A percentile compares a stretch with the other conserved stretches of the same genome.
These are phyloP conservation scores for Zeugodacus cucurbitae DNA, from an alignment of 1,140 invertebrate genomes.

Conservation along the genomic window DNA sequence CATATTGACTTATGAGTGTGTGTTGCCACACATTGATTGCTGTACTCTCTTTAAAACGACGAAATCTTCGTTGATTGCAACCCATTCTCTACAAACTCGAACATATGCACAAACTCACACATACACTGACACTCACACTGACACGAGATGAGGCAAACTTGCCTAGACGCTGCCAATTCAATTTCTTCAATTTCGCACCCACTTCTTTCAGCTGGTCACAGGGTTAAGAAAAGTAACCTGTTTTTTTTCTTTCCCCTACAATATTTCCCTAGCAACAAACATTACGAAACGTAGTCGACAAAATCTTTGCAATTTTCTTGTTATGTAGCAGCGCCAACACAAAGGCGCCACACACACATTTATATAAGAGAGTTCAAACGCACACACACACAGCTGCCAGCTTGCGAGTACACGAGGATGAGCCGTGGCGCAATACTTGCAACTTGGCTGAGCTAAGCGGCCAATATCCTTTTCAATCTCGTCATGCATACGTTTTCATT, in stretches of 20 bases:
- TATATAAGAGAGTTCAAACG: neutral
- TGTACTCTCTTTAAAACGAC: neutral
- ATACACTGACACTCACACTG: neutral
- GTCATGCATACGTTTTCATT: constrained; percentile 21
- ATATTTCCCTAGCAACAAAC: constrained; percentile 15
- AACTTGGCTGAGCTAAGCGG: constrained; percentile 16
- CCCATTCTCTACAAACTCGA: neutral
- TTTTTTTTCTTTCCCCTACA: neutral
- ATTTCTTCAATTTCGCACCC: constrained; percentile 27
- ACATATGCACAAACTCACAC: neutral
- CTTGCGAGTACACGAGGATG: neutral
- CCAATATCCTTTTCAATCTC: constrained; percentile 31
- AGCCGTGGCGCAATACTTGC: neutral
- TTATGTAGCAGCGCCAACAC: neutral
- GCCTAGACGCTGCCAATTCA: neutral
- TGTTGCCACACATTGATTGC: neutral
- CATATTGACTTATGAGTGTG: neutral
- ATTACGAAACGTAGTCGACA: neutral
- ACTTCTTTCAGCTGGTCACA: constrained; percentile 30
- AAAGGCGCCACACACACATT: neutral
- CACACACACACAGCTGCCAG: neutral
- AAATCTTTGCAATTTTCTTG: constrained; percentile 13
- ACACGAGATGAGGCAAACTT: neutral
- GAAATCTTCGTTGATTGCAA: neutral
- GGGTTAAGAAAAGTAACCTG: constrained; percentile 30